Evolutionary conservation across 2,797 vertebrate species (phyloP).

Genomic region (Florisuga fusca): DNA sequence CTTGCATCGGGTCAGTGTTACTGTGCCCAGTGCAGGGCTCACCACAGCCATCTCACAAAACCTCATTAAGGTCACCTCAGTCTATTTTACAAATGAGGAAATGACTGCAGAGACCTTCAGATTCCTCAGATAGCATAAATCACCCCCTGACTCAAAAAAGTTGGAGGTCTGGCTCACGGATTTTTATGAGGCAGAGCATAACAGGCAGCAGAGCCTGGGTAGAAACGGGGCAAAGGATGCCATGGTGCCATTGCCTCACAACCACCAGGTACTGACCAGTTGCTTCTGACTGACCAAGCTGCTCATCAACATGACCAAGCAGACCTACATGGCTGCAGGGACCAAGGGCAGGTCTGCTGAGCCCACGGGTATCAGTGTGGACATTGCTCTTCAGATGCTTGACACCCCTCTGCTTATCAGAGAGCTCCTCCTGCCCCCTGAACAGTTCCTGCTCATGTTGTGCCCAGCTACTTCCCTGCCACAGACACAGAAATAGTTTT

Average conservation of each 20-base stretch:
- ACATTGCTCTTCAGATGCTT: not conserved
- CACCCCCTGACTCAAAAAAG: not conserved
- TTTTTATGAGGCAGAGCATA: not conserved
- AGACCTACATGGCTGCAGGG: not conserved
- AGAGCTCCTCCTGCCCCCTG: not conserved
- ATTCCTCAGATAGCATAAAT: slow-evolving; percentile 12
- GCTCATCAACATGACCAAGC: rapidly evolving
- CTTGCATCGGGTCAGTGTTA: rapidly evolving
- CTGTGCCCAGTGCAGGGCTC: not conserved
- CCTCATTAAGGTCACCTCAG: slow-evolving; percentile 7
- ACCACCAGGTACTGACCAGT: not conserved
- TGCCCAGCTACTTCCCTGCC: not conserved
- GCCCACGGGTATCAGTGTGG: rapidly evolving
- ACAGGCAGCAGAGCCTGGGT: not conserved
- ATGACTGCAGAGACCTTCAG: not conserved
- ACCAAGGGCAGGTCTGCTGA: not conserved
- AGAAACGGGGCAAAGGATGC: not conserved
- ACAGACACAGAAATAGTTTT: not conserved
- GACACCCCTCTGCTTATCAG: not conserved
- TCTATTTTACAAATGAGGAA: slow-evolving; percentile 35
- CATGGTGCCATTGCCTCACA: rapidly evolving
- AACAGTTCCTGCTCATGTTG: rapidly evolving
- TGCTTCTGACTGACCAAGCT: not conserved
- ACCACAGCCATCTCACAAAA: not conserved
- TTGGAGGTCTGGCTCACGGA: not conserved